Base-by-base conservation (phyloP, 2,888 invertebrate species). In the Eurois occulta region DNA sequence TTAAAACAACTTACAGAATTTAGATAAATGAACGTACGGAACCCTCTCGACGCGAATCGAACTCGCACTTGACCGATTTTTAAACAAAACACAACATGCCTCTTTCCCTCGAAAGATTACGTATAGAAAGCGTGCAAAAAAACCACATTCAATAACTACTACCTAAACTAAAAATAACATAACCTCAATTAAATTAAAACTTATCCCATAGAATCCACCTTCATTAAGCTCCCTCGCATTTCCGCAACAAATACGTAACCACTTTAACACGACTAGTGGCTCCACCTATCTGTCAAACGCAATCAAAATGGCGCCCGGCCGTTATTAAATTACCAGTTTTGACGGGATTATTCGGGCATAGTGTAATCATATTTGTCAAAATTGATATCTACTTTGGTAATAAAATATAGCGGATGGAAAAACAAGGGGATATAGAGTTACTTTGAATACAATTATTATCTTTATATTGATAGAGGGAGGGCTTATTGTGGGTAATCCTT, bases 291-390 rank as follows among this genome's bases (percentile, higher is more conserved):
- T 79, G 85, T 86, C 90, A 87, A 81, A 80, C 70, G 55, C 43
- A 80, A 89, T 87, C 84, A 90, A 91, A 88, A 90, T 87, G 87
- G 87, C 87, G 81, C 80, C 78, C 80, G 48, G 71, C 35, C 85
- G 85, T 90, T 90, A 91, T 92, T 90, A 86, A 87, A 90, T 90
- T 87, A 91, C 87, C 76, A 85, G 84, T 88, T 89, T 88, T 85
- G 81, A 78, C 86, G 81, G 78, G 86, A 86, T 87, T 88, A 91
- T 86, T 81, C 86, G 83, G 83, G 83, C 90, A 77, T 74, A 77
- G 73, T 73, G 86, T 90, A 90, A 91, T 92, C 89, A 76, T 89
- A 91, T 91, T 92, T 90, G 86, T 84, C 86, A 89, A 89, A 91
- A 91, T 89, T 91, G 86, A 88, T 91, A 90, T 89, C 85, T 87